phyloP scores from a whole-genome alignment of 2,113 vertebrate genomes.

The Tauraco erythrolophus region DNA sequence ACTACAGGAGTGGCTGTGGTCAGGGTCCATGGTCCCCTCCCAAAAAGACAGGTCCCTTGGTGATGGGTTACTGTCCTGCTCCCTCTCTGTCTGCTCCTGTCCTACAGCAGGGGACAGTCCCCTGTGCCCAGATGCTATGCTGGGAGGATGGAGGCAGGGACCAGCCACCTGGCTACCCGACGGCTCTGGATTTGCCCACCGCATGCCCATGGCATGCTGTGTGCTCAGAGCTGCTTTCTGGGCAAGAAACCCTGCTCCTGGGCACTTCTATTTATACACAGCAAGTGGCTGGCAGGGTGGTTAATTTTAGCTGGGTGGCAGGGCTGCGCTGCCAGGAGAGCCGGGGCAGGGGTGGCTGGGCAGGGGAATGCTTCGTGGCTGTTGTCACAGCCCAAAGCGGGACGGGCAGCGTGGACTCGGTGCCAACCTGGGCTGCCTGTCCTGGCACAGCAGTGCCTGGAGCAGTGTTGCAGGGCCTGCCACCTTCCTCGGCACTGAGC shows the following conservation, averaged over 20 bases:
- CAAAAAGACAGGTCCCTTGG: not conserved
- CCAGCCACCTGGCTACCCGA: not conserved
- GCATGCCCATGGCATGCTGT: fast-evolving
- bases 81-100: not conserved
- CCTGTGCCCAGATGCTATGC: not conserved
- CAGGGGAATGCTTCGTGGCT: not conserved
- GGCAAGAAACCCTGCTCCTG: not conserved
- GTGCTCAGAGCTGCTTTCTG: not conserved
- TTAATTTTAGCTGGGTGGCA: conserved; percentile 4
- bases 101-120: fast-evolving
- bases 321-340: not conserved
- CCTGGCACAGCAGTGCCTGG: not conserved
- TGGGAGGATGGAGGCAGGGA: not conserved
- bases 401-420: fast-evolving
- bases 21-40: not conserved
- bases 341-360: fast-evolving
- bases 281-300: not conserved
- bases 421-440: not conserved
- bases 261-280: conserved; percentile 6
- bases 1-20: not conserved
- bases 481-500: fast-evolving
- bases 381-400: not conserved
- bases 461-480: not conserved
- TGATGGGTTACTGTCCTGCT: fast-evolving
- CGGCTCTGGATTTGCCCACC: not conserved